phyloP scores from a whole-genome alignment of 2,113 vertebrate species.

The Tichodroma muraria region DNA sequence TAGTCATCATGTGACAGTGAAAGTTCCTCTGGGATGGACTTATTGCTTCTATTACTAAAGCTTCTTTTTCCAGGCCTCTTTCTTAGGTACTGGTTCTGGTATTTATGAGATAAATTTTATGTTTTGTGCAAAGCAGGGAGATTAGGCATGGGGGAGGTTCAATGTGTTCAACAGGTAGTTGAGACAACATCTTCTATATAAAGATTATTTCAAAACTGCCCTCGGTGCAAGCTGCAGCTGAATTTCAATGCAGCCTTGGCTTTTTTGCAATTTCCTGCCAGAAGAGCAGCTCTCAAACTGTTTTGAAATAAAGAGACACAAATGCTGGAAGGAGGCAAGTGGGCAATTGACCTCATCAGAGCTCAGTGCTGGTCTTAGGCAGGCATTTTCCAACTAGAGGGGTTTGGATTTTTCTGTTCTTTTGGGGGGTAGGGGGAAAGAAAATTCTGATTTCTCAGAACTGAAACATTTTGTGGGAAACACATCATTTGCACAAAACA shows the following conservation, averaged over 20 bases:
- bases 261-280: constrained; percentile 47
- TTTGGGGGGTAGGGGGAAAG: background rate
- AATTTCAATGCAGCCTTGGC: constrained; percentile 3
- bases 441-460: background rate
- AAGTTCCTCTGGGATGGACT: background rate
- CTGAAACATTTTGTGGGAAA: background rate
- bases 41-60: background rate
- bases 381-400: background rate
- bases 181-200: constrained; percentile 30
- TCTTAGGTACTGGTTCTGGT: background rate
- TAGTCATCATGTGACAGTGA: background rate
- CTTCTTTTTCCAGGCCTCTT: background rate
- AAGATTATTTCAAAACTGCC: constrained; percentile 33
- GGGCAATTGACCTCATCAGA: background rate
- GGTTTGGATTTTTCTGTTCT: background rate
- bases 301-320: constrained; percentile 34
- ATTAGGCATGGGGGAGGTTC: background rate
- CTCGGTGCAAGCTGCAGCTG: background rate
- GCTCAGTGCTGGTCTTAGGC: background rate
- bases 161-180: background rate
- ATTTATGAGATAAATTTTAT: background rate
- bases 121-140: background rate
- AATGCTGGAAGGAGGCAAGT: background rate
- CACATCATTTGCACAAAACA: background rate
- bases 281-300: background rate